phyloP scores from a whole-genome alignment of 2,113 vertebrate genomes.

The Tor tambroides region DNA sequence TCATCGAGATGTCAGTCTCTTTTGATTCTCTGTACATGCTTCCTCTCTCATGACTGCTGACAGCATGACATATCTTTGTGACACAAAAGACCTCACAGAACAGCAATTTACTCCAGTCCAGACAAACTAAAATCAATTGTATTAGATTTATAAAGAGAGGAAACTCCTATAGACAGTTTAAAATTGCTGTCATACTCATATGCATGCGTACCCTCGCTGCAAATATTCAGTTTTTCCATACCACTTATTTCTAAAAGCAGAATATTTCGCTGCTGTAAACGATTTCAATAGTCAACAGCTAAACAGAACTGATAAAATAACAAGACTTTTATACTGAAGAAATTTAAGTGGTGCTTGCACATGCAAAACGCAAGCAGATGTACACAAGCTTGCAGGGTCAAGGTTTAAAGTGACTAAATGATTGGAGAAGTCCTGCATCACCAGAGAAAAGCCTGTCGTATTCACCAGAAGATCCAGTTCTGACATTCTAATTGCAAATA shows the following conservation, averaged over 20 bases:
- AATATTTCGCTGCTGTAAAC: not conserved
- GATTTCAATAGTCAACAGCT: not conserved
- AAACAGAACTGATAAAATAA: not conserved
- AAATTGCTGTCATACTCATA: not conserved
- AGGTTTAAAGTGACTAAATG: not conserved
- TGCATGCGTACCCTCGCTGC: not conserved
- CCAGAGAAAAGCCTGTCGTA: too few species aligned
- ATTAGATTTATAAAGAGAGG: constrained; percentile 12
- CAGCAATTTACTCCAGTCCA: constrained; percentile 32
- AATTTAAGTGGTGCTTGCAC: not conserved
- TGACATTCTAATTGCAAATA: too few species aligned
- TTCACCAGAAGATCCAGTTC: too few species aligned
- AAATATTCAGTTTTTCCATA: not conserved
- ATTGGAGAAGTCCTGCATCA: not conserved
- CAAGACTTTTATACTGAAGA: not conserved
- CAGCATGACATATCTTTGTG: constrained; percentile 28
- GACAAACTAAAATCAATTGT: constrained; percentile 17
- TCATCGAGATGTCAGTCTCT: constrained; percentile 28
- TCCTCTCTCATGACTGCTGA: constrained; percentile 15
- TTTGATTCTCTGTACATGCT: constrained; percentile 9
- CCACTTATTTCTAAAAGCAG: not conserved
- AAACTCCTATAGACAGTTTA: not conserved
- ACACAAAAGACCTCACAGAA: constrained; percentile 31
- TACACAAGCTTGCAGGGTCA: not conserved
- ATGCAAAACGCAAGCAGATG: not conserved